Percentiles rank a stretch among this genome's conserved stretches.
These are phyloP conservation scores for Xylocopa sonorina DNA, from an alignment of 1,140 invertebrate genomes.

Conservation along the genomic window DNA sequence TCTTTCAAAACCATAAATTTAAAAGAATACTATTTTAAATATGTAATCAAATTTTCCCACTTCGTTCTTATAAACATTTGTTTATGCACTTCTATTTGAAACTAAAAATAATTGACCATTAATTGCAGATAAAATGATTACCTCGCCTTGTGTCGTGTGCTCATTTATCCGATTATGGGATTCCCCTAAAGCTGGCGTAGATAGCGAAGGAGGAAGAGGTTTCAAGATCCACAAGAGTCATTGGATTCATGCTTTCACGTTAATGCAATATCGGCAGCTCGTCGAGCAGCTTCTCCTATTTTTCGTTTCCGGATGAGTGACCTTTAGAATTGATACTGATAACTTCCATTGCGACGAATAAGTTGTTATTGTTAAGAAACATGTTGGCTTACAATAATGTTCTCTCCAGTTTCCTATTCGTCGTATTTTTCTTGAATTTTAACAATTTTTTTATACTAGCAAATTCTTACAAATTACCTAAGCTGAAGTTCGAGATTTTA, in stretches of 20 bases:
- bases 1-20: no score
- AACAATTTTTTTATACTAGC: neutral
- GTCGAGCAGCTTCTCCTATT: neutral
- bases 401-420: neutral
- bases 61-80: no score
- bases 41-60: no score
- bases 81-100: no score
- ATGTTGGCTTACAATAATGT: conserved; percentile 23
- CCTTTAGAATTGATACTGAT: neutral
- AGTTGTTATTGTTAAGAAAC: neutral
- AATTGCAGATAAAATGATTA: neutral
- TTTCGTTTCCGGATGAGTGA: neutral
- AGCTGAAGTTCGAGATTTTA: conserved; percentile 64
- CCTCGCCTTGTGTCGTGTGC: no score
- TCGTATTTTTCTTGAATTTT: neutral
- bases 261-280: neutral
- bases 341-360: neutral
- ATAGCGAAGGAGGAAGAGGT: neutral
- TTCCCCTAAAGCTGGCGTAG: neutral
- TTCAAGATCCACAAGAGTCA: neutral
- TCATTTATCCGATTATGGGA: neutral
- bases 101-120: no score
- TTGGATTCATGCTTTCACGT: neutral
- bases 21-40: no score
- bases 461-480: conserved; percentile 66